Base-by-base conservation (phyloP, 2,113 vertebrate species). In the Perognathus longimembris region DNA sequence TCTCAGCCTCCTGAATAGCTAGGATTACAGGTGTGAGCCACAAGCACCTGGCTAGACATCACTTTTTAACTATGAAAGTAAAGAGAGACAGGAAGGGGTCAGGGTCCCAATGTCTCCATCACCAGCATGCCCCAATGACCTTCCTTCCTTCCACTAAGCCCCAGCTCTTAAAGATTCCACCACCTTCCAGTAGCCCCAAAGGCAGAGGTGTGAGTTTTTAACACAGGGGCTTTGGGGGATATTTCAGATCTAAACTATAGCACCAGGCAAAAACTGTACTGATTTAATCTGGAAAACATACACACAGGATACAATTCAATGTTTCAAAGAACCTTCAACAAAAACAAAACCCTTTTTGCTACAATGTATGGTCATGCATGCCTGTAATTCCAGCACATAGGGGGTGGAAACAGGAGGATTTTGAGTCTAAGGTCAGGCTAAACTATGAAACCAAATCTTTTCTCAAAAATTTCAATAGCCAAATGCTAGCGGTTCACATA, bases 241-340 rank as follows among this genome's bases (percentile, higher is more conserved):
- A 64, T 75, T 64, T 5, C 1, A 63, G 30, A 42, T 70, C n/a
- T 34, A 54, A 70, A 86, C 70, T 86, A 42, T 42, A 75, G 57
- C 22, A 45, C 38, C 70, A 79, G 70, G 77, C 63, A 69, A 78
- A 93, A 74, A 36, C 24, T 18, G 74, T 57, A 83, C 18, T 7
- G 40, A 85, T 81, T 64, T 70, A 70, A 42, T 57, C 84, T 20
- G 17, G 74, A 67, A 84, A 91, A 94, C 88, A 81, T 28, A 93
- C 36, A 50, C n/a, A 85, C 20, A 67, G 45, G 36, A 63, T 22
- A 81, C 84, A 90, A 42, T 40, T 81, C 45, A 89, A 2, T 89
- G 79, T 81, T 88, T n/a, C 18, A 81, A 88, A 88, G 67, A 90
- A 81, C 24, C 40, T 34, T n/a, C 34, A 34, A 57, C 50, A 57